Conservation (phyloP, 2,888 invertebrate genomes). For the Hartigia nigra region DNA sequence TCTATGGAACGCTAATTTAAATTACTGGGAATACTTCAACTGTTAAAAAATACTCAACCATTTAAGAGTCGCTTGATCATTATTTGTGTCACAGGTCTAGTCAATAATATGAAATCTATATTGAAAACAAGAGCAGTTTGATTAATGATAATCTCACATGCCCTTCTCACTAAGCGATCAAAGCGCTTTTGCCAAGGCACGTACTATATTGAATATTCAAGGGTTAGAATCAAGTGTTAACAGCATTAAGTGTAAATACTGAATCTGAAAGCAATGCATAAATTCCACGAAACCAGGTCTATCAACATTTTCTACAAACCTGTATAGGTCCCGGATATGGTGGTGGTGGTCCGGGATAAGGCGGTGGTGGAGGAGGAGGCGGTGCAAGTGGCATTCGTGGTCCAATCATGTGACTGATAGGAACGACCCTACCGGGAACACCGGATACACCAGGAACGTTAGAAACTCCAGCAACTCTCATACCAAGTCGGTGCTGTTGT, state of each 20-base stretch:
- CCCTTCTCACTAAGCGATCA: constrained; percentile 10
- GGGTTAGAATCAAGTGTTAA: constrained; percentile 41
- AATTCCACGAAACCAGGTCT: constrained; percentile 58
- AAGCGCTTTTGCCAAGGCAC: constrained; percentile 15
- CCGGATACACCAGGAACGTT: constrained; percentile 53
- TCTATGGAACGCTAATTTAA: not conserved
- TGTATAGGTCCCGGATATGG: constrained; percentile 73
- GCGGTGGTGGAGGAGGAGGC: constrained; percentile 78
- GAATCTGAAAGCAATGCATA: constrained; percentile 62
- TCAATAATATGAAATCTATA: not conserved
- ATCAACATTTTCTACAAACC: constrained; percentile 46
- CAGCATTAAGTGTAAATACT: constrained; percentile 44
- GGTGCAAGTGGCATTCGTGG: constrained; percentile 64
- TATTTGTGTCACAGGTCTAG: not conserved
- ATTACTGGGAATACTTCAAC: not conserved
- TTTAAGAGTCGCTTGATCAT: not conserved
- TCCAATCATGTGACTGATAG: constrained; percentile 61
- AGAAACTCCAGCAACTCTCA: constrained; percentile 51
- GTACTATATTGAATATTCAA: constrained; percentile 12
- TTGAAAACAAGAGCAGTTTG: not conserved
- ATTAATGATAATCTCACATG: not conserved
- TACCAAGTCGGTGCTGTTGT: constrained; percentile 55
- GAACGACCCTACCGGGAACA: constrained; percentile 63
- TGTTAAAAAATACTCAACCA: not conserved
- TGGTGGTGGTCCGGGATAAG: constrained; percentile 78